Evolutionary conservation across 2,888 invertebrate species (phyloP).

Genomic region (Philhelius pedissequus): DNA sequence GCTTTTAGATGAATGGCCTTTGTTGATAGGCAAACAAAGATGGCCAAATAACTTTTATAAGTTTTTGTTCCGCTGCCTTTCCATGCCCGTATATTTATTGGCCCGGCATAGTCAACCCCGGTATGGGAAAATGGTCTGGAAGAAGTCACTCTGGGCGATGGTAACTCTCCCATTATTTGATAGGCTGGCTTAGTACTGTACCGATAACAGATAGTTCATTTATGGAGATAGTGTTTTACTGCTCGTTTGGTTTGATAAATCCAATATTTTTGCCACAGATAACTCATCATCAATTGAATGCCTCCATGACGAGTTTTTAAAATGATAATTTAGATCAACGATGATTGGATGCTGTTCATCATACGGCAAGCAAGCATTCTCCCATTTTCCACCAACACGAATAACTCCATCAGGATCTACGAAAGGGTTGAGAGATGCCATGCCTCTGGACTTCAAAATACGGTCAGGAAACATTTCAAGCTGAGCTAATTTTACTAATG

Average conservation of each 20-base stretch:
- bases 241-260: background rate
- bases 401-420: background rate
- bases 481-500: background rate
- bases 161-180: background rate
- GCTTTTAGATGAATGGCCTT: too few species aligned
- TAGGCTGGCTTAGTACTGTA: background rate
- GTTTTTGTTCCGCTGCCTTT: too few species aligned
- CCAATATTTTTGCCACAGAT: background rate
- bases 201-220: background rate
- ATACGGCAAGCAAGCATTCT: background rate
- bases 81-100: too few species aligned
- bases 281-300: background rate
- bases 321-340: background rate
- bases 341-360: background rate
- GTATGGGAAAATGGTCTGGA: too few species aligned
- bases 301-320: too few species aligned
- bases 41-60: too few species aligned
- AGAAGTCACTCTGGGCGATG: background rate
- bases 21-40: too few species aligned
- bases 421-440: background rate
- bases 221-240: background rate
- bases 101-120: too few species aligned
- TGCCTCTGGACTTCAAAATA: background rate
- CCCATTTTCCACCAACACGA: too few species aligned
- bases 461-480: background rate